Conservation (phyloP, 2,797 vertebrate species). For the Hemibagrus guttatus region DNA sequence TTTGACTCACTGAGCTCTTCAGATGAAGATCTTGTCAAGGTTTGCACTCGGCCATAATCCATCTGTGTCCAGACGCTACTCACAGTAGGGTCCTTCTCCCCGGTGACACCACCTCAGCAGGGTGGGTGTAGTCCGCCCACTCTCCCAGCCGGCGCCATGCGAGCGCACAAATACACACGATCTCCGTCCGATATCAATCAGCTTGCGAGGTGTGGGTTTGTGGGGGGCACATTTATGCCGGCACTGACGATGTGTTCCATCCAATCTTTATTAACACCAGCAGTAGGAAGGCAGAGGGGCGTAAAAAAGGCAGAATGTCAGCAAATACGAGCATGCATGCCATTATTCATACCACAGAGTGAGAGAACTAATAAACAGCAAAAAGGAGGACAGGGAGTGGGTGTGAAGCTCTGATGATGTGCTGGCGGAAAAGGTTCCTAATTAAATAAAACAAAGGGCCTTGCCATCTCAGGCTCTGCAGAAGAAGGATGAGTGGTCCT, state of each 20-base stretch:
- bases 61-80: constrained; percentile 52
- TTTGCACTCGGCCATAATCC: constrained; percentile 24
- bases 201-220: no score
- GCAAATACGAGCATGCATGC: constrained; percentile 42
- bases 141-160: constrained; percentile 31
- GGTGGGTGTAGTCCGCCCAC: constrained; percentile 42
- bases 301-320: constrained; percentile 52
- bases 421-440: constrained; percentile 47
- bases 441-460: constrained; percentile 55
- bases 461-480: constrained; percentile 32
- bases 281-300: constrained; percentile 27
- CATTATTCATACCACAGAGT: constrained; percentile 46
- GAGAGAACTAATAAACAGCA: constrained; percentile 46
- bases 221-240: no score
- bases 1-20: constrained; percentile 22
- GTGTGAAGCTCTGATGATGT: constrained; percentile 44
- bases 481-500: constrained; percentile 23
- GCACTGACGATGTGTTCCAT: constrained; percentile 46
- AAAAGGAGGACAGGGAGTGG: constrained; percentile 33
- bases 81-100: constrained; percentile 48
- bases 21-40: background rate
- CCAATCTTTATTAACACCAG: constrained; percentile 46
- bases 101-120: constrained; percentile 43
- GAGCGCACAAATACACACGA: constrained; percentile 1
- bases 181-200: constrained; percentile 48